Evolutionary conservation across 2,888 invertebrate genomes (phyloP).

Genomic region (Acronicta leporina): DNA sequence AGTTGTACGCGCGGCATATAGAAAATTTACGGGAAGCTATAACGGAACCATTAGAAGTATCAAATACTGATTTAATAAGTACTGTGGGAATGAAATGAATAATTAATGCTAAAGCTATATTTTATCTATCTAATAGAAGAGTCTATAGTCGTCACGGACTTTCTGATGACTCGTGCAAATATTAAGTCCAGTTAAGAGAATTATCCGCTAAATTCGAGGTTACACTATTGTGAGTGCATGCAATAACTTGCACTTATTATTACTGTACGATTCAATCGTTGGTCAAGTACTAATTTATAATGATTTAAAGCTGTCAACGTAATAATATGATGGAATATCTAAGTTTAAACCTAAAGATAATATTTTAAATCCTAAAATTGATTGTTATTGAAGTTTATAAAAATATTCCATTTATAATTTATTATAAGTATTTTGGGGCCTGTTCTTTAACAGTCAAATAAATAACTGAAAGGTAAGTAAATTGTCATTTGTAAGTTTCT

Average conservation of each 20-base stretch:
- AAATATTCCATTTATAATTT: background rate
- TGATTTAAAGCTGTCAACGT: background rate
- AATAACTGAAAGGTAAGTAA: background rate
- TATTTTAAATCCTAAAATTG: background rate
- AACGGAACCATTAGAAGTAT: constrained; percentile 35
- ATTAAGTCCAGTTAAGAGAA: too few species aligned
- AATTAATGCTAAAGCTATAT: background rate
- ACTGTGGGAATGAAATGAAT: constrained; percentile 14
- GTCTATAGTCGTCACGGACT: constrained; percentile 5
- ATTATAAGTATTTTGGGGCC: background rate
- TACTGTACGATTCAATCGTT: background rate
- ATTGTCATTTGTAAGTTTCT: too few species aligned
- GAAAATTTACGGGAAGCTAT: too few species aligned
- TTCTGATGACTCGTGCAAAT: too few species aligned
- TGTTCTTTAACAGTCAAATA: background rate
- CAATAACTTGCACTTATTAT: background rate
- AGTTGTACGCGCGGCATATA: too few species aligned
- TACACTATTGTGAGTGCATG: background rate
- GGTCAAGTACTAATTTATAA: background rate
- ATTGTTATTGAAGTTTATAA: background rate
- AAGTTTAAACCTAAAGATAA: background rate
- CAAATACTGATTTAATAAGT: constrained; percentile 51
- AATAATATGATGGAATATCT: constrained; percentile 7
- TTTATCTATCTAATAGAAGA: background rate
- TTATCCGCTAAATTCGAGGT: background rate